Evolutionary conservation across 2,797 vertebrate genomes (phyloP), one percentile per base, ranked within the genome.

Genomic region (Hemibagrus guttatus): DNA sequence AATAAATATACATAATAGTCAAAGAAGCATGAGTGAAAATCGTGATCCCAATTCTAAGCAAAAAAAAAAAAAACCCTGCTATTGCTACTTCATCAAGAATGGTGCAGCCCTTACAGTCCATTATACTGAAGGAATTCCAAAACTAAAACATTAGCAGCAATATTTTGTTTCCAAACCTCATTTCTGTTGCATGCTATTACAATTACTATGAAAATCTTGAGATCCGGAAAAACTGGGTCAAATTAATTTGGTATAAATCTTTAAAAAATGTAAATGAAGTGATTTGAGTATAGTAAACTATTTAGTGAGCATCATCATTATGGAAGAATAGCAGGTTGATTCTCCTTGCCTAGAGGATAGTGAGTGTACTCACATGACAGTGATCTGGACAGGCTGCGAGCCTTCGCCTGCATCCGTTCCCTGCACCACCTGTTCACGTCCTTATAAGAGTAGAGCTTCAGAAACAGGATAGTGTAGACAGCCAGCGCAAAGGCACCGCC

Each of bases 381-480:
- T 0, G 96, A 94, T 75, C 95, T 91, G 58, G 92, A 63, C 83
- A 95, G 92, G 23, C 86, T 93, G 86, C 95, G 95, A 35, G 93
- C 94, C 89, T 95, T 96, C 5, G 76, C 89, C 0, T 54, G 78
- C 84, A 93, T 93, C 89, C 89, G 85, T 90, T 97, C 94, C 54
- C 97, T 93, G 91, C 96, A 97, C 97, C 97, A 98, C 89, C 89
- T 92, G 93, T 98, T 98, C 92, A 98, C 96, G 0, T 98, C 96
- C 68, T 93, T 96, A 88, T 97, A 98, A 49, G 97, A 98, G 93
- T 95, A 96, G 19, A 98, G 95, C 94, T 98, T 98, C 56, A 98
- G 96, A 92, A 97, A 96, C 88, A 98, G 91, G 89, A 97, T 88
- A 91, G 97, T 97, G 94, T 97, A 95, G 76, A 90, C 85, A 11